phyloP scores from a whole-genome alignment of 2,113 vertebrate genomes.

The Istiophorus platypterus region DNA sequence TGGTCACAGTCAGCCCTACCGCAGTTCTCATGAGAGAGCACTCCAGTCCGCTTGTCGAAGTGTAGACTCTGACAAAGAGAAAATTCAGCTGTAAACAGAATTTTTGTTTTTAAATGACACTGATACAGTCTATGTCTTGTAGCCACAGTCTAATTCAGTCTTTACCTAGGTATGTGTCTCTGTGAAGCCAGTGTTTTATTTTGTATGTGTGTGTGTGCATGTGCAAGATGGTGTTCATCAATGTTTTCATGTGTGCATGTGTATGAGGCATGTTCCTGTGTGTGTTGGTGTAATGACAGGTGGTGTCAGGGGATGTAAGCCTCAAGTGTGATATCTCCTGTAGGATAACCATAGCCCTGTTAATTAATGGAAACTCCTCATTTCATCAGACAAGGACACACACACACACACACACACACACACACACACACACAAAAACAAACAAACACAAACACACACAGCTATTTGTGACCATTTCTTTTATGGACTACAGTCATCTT shows the following conservation, averaged over 20 bases:
- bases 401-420: not conserved
- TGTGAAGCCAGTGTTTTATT: not conserved
- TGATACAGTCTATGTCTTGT: not conserved
- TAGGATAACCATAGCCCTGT: constrained; percentile 20
- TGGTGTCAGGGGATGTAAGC: constrained; percentile 11
- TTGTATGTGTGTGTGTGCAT: constrained; percentile 4
- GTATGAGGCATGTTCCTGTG: not conserved
- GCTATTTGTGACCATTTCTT: constrained; percentile 35
- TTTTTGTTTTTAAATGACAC: not conserved
- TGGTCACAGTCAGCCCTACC: too few species aligned
- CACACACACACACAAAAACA: not conserved
- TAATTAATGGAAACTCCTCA: constrained; percentile 27
- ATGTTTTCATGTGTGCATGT: not conserved
- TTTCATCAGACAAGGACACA: not conserved
- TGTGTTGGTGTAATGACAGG: not conserved
- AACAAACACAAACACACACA: not conserved
- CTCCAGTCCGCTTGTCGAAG: too few species aligned
- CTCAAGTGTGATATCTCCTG: constrained; percentile 12
- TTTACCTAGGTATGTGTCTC: not conserved
- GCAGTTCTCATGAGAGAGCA: too few species aligned
- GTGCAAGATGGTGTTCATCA: not conserved
- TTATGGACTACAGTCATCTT: constrained; percentile 31
- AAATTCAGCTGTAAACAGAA: too few species aligned
- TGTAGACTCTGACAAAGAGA: too few species aligned
- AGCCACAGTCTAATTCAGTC: not conserved